Percentiles rank a stretch among this genome's conserved stretches.
These are phyloP conservation scores for Bedellia somnulentella DNA, from an alignment of 2,888 invertebrate species.

Conservation along the genomic window DNA sequence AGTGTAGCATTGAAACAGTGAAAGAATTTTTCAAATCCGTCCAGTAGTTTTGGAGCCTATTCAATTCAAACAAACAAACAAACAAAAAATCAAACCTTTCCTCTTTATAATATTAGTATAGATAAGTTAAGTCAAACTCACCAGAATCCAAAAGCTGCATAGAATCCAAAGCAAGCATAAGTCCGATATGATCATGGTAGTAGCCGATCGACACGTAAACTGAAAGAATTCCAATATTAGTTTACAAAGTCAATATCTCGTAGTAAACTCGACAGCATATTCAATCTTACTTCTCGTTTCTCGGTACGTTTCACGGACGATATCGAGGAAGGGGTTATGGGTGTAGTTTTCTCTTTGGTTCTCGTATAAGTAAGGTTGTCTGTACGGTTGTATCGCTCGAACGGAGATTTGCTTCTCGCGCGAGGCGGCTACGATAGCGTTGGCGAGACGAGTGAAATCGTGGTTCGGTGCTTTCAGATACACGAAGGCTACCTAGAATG, in stretches of 20 bases:
- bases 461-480: constrained; percentile 78
- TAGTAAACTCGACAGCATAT: no score
- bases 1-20: no score
- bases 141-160: constrained; percentile 79
- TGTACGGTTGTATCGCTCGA: constrained; percentile 50
- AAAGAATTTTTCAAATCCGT: no score
- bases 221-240: constrained; percentile 32
- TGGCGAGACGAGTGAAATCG: constrained; percentile 75
- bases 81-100: no score
- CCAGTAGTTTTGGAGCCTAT: no score
- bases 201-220: constrained; percentile 91
- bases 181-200: constrained; percentile 87
- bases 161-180: constrained; percentile 85
- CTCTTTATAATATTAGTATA: no score
- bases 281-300: constrained; percentile 93
- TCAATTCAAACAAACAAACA: no score
- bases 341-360: constrained; percentile 68
- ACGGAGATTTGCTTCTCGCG: constrained; percentile 71
- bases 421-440: constrained; percentile 74
- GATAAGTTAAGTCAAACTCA: no score
- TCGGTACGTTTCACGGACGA: constrained; percentile 79
- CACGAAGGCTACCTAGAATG: constrained; percentile 73
- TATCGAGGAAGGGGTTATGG: constrained; percentile 81
- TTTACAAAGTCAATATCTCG: background rate
- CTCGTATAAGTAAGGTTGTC: constrained; percentile 69